A percentile compares a stretch with the other conserved stretches of the same genome.
Evolutionary conservation across 2,797 vertebrate genomes (phyloP).

Genomic region (Triplophysa yarkandensis): DNA sequence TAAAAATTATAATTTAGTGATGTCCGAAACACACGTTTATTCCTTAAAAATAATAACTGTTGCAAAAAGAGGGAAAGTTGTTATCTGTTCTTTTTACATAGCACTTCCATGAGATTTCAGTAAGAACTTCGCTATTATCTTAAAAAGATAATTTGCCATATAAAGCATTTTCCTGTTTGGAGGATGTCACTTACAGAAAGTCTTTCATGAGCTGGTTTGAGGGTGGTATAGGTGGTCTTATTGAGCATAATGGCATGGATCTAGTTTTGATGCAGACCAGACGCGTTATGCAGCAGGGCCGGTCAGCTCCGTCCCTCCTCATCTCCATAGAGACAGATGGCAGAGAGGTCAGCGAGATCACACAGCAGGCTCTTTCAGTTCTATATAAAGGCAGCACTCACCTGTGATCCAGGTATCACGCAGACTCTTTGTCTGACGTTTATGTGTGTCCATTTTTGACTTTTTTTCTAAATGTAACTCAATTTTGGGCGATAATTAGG

Average conservation of each 20-base stretch:
- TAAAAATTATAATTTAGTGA: too few species aligned
- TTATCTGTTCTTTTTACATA: too few species aligned
- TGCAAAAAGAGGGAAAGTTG: too few species aligned
- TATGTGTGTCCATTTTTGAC: not conserved
- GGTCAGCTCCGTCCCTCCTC: constrained; percentile 15
- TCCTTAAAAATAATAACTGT: too few species aligned
- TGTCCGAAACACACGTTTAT: too few species aligned
- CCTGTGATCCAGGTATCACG: constrained; percentile 50
- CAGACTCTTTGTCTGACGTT: constrained; percentile 34
- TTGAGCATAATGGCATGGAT: not conserved
- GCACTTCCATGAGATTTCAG: too few species aligned
- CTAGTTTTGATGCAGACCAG: not conserved
- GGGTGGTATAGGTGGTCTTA: not conserved
- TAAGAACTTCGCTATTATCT: too few species aligned
- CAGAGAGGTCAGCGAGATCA: constrained; percentile 60
- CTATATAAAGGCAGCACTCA: constrained; percentile 69
- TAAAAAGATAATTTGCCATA: too few species aligned
- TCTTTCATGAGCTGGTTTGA: not conserved
- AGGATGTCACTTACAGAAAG: too few species aligned
- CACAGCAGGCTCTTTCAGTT: constrained; percentile 65
- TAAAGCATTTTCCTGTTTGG: too few species aligned
- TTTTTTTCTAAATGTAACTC: too few species aligned
- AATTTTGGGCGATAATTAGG: too few species aligned
- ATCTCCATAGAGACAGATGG: constrained; percentile 69
- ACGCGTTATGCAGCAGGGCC: constrained; percentile 7